Conservation (phyloP, 1,140 invertebrate species). For the Scaptodrosophila lebanonensis region DNA sequence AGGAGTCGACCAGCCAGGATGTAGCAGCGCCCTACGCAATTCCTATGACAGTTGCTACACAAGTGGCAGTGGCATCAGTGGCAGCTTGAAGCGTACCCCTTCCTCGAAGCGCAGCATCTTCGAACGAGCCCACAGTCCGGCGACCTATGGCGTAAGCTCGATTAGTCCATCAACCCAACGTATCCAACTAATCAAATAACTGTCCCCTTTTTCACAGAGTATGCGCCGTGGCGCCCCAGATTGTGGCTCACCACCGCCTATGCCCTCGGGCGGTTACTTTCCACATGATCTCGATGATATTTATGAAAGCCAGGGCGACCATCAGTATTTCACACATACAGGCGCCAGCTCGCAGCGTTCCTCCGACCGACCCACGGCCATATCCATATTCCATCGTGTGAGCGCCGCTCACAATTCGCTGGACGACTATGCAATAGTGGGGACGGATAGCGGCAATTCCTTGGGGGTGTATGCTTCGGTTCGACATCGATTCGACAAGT, state of each 20-base stretch:
- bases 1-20: not conserved
- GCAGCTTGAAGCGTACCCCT: constrained; percentile 69
- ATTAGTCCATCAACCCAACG: not conserved
- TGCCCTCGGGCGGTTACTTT: constrained; percentile 60
- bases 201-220: constrained; percentile 46
- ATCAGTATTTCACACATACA: constrained; percentile 76
- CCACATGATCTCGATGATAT: constrained; percentile 77
- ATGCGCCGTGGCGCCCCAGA: constrained; percentile 59
- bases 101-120: constrained; percentile 66
- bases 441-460: constrained; percentile 37
- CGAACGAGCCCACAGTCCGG: constrained; percentile 73
- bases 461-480: constrained; percentile 14
- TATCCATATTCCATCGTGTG: constrained; percentile 73
- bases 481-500: constrained; percentile 78
- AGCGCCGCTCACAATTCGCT: constrained; percentile 54
- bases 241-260: constrained; percentile 55
- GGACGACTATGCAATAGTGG: constrained; percentile 56
- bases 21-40: constrained; percentile 25
- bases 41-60: constrained; percentile 55
- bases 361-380: constrained; percentile 59
- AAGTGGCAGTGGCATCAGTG: constrained; percentile 29
- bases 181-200: not conserved
- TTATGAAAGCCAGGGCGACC: constrained; percentile 67
- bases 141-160: constrained; percentile 64
- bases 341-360: constrained; percentile 55